A percentile compares a stretch with the other conserved stretches of the same genome.
phyloP scores from a whole-genome alignment of 2,113 vertebrate species.

The Pimephales promelas region DNA sequence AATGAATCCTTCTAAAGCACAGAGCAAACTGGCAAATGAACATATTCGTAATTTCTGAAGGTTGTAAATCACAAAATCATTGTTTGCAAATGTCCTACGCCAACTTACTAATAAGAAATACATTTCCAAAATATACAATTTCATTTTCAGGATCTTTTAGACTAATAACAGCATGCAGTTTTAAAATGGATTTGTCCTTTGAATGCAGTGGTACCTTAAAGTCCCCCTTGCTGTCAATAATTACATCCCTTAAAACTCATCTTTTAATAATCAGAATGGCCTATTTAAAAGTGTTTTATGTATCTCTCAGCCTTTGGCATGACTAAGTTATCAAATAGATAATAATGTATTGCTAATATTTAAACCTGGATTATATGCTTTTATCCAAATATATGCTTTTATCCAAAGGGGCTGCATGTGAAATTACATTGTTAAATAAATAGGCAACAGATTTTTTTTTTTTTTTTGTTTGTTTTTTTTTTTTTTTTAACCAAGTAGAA shows the following conservation, averaged over 20 bases:
- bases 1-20: conserved; percentile 1
- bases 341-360: no score
- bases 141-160: not conserved
- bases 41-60: conserved; percentile 21
- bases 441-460: no score
- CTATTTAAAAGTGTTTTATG: not conserved
- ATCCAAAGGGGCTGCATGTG: no score
- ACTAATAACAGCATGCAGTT: not conserved
- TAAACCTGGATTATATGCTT: no score
- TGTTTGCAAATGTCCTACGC: not conserved
- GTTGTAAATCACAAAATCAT: conserved; percentile 1
- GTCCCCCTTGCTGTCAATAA: not conserved
- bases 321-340: no score
- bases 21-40: not conserved
- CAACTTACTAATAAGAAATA: not conserved
- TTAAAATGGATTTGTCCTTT: not conserved
- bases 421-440: no score
- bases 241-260: not conserved
- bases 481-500: no score
- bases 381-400: no score
- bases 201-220: not conserved
- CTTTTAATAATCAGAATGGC: no score
- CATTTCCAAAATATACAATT: not conserved
- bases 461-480: no score
- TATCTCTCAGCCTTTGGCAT: no score